These are phyloP conservation scores for Clusia tigrina DNA, from an alignment of 2,888 invertebrate species.

Conservation along the genomic window DNA sequence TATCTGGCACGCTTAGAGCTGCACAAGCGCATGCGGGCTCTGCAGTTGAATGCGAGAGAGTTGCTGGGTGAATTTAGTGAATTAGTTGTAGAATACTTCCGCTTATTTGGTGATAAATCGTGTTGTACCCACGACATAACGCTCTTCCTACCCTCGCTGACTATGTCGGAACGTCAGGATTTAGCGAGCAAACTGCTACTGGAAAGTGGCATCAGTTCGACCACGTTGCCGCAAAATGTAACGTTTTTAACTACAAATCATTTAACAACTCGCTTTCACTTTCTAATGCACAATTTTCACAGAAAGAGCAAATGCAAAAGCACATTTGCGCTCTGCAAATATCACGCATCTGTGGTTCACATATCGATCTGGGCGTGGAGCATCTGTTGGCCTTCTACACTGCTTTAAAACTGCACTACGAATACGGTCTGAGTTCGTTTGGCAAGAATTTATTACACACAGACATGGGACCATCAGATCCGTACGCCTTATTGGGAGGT, in stretches of 20 bases:
- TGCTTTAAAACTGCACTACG: constrained; percentile 73
- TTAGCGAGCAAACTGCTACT: constrained; percentile 70
- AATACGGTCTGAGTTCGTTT: constrained; percentile 69
- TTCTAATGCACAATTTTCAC: constrained; percentile 36
- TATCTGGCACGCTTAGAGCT: constrained; percentile 84
- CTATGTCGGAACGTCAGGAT: constrained; percentile 67
- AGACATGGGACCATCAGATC: constrained; percentile 79
- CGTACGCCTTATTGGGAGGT: constrained; percentile 81
- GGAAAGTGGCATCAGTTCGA: constrained; percentile 72
- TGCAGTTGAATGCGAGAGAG: constrained; percentile 67
- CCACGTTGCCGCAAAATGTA: constrained; percentile 72
- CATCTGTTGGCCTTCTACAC: constrained; percentile 70
- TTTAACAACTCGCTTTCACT: constrained; percentile 5
- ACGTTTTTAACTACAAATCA: constrained; percentile 52
- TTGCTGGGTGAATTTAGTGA: constrained; percentile 73
- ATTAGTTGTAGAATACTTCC: constrained; percentile 80
- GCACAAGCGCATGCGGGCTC: constrained; percentile 69
- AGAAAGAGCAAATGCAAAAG: constrained; percentile 80
- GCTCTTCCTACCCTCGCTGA: constrained; percentile 75
- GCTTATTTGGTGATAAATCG: constrained; percentile 82
- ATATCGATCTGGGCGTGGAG: constrained; percentile 68
- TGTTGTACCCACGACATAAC: constrained; percentile 87
- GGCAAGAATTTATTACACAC: constrained; percentile 71
- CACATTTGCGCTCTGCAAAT: constrained; percentile 83
- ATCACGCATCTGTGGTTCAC: constrained; percentile 75